A percentile compares a stretch with the other conserved stretches of the same genome.
These are phyloP conservation scores for Hemicordylus capensis DNA, from an alignment of 2,113 vertebrate species.

Conservation along the genomic window DNA sequence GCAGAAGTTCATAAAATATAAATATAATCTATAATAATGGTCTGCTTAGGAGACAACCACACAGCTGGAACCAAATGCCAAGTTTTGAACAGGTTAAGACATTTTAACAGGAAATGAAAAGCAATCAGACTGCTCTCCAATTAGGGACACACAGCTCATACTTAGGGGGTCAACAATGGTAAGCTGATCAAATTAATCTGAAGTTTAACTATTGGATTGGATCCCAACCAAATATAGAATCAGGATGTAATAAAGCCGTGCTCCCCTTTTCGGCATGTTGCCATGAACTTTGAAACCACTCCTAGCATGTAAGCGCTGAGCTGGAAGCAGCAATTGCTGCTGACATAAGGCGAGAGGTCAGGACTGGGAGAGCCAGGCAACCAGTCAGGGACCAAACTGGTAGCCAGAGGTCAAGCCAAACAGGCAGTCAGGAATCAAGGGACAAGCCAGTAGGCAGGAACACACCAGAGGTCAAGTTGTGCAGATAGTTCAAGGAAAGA, in stretches of 20 bases:
- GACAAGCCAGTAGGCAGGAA: too few species aligned
- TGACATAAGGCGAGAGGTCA: too few species aligned
- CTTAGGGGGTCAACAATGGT: not conserved
- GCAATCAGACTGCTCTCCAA: not conserved
- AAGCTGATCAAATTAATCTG: not conserved
- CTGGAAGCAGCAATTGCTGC: too few species aligned
- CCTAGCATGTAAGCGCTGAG: too few species aligned
- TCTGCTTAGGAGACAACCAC: not conserved
- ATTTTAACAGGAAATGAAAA: conserved; percentile 14
- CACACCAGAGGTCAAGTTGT: too few species aligned
- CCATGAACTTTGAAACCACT: not conserved
- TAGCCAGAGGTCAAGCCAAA: too few species aligned
- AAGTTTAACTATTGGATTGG: conserved; percentile 5
- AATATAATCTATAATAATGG: conserved; percentile 27
- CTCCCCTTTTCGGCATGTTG: too few species aligned
- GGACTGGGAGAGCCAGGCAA: too few species aligned
- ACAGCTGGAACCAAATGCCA: not conserved
- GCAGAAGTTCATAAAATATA: not conserved
- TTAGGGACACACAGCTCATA: not conserved
- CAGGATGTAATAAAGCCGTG: not conserved
- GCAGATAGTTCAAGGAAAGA: too few species aligned
- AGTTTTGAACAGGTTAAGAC: conserved; percentile 16
- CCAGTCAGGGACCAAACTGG: too few species aligned
- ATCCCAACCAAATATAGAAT: not conserved
- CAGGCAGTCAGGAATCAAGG: too few species aligned